Evolutionary conservation across 2,797 vertebrate genomes (phyloP).

Genomic region (Mico argentatus): DNA sequence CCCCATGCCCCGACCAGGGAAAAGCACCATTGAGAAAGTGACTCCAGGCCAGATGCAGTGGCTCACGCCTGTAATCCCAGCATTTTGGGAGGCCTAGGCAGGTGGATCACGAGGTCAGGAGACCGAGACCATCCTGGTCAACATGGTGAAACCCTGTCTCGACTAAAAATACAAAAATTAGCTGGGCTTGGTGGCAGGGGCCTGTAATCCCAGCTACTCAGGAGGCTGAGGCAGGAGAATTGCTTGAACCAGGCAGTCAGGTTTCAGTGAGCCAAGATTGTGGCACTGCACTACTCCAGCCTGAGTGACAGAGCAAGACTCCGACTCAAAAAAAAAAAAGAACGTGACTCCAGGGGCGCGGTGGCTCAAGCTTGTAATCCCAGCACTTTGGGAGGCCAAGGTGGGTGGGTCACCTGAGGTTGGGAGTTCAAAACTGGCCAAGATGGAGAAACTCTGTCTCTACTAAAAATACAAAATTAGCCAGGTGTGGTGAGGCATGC

Average conservation of each 20-base stretch:
- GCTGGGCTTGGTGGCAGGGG: neutral
- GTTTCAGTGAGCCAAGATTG: neutral
- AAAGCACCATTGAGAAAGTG: neutral
- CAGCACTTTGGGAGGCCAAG: neutral
- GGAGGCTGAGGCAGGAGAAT: neutral
- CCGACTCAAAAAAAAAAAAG: neutral
- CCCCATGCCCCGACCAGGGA: neutral
- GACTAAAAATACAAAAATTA: neutral
- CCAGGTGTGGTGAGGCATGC: neutral
- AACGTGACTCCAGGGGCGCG: neutral
- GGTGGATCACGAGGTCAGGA: neutral
- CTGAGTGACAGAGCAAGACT: neutral
- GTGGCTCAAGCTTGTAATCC: neutral
- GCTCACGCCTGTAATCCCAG: neutral
- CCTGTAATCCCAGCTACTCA: neutral
- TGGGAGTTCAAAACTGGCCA: neutral
- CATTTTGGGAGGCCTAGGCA: neutral
- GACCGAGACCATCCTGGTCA: neutral
- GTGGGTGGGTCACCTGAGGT: neutral
- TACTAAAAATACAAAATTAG: neutral
- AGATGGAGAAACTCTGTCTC: neutral
- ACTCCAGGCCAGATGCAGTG: neutral
- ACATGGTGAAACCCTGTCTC: neutral
- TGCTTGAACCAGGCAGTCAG: neutral
- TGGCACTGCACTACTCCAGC: neutral